Percentiles rank a stretch among this genome's conserved stretches.
Conservation (phyloP, 2,797 vertebrate species). For the Xyrichtys novacula region DNA sequence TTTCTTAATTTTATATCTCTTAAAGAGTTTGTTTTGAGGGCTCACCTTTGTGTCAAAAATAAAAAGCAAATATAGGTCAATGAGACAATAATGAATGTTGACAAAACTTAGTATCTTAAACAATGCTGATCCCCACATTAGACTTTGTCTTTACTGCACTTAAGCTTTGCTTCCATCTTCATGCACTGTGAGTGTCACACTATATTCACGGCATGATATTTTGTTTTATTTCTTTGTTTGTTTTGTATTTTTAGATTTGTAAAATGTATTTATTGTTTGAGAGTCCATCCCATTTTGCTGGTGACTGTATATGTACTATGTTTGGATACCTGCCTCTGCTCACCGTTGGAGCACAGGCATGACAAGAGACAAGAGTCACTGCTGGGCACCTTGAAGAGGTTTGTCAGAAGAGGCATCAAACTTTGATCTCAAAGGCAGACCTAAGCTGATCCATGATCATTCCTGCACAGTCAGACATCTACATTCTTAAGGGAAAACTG, state of each 20-base stretch:
- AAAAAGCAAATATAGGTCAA: not conserved
- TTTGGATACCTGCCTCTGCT: conserved; percentile 24
- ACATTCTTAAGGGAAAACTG: conserved; percentile 27
- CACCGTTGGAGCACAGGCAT: conserved; percentile 31
- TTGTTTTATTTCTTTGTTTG: too few species aligned
- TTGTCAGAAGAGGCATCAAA: conserved; percentile 38
- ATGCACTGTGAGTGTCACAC: conserved; percentile 35
- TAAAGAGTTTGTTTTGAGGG: too few species aligned
- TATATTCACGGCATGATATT: conserved; percentile 38
- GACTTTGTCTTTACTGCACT: conserved; percentile 42
- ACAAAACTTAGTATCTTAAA: conserved; percentile 9
- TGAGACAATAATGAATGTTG: not conserved
- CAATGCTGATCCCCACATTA: conserved; percentile 51
- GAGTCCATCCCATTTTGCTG: conserved; percentile 49
- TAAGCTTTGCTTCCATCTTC: conserved; percentile 60
- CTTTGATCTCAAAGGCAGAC: conserved; percentile 20
- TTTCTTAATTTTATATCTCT: too few species aligned
- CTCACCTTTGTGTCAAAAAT: too few species aligned
- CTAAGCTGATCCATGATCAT: conserved; percentile 32
- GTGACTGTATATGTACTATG: conserved; percentile 40
- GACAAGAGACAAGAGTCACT: conserved; percentile 23
- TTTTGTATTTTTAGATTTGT: too few species aligned
- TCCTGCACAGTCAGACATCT: conserved; percentile 13
- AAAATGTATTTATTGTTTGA: too few species aligned
- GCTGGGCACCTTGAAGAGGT: conserved; percentile 10